A percentile compares a stretch with the other conserved stretches of the same genome.
Conservation (phyloP, 2,888 invertebrate species). For the Drosophila emarginata region DNA sequence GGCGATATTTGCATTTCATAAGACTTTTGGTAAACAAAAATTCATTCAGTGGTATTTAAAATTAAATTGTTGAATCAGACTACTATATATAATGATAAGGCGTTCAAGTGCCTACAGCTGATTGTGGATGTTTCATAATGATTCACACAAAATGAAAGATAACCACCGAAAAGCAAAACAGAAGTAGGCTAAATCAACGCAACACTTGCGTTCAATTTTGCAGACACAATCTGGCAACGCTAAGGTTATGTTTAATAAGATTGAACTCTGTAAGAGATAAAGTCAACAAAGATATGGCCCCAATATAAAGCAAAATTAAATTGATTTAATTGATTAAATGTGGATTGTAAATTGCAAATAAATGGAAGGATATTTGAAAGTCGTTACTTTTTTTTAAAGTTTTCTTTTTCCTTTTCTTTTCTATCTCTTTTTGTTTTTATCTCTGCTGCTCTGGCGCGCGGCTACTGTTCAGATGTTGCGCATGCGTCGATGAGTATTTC, state of each 20-base stretch:
- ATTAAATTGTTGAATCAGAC: constrained; percentile 1
- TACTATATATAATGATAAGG: neutral
- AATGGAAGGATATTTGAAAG: too few species aligned
- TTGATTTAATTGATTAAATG: too few species aligned
- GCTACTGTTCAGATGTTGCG: constrained; percentile 1
- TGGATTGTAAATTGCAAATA: too few species aligned
- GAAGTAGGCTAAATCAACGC: neutral
- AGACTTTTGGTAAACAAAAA: neutral
- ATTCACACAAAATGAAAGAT: neutral
- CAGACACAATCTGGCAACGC: neutral
- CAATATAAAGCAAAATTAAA: too few species aligned
- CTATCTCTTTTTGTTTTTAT: neutral
- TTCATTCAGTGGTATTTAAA: neutral
- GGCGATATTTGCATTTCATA: neutral
- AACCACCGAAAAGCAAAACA: neutral
- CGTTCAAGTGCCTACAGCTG: neutral
- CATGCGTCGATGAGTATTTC: constrained; percentile 6
- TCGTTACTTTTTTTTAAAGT: too few species aligned
- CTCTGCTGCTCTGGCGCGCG: constrained; percentile 6
- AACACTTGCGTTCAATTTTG: neutral
- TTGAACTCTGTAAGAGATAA: too few species aligned
- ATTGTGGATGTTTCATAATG: neutral
- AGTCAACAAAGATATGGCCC: too few species aligned
- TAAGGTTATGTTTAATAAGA: too few species aligned
- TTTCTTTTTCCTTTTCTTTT: too few species aligned